Base-by-base conservation (phyloP, 1,140 invertebrate genomes). In the Aphaenogaster ashmeadi region DNA sequence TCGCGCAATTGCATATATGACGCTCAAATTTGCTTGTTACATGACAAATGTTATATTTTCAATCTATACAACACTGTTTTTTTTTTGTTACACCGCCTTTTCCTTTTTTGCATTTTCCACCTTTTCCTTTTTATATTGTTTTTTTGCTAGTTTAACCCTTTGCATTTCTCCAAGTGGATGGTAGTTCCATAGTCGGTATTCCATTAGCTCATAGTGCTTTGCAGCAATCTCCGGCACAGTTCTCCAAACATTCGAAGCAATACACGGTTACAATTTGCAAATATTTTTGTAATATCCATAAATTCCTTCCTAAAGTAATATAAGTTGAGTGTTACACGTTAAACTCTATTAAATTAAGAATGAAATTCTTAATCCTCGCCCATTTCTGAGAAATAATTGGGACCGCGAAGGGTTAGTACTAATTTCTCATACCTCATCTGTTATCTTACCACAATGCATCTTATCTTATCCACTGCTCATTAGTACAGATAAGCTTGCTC, bases 21-120 rank as follows among this genome's bases (percentile, higher is more conserved):
- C 52, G 54, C 18, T 44, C 41, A 36, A 50, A 36, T 83, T 83
- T 74, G 38, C 44, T 60, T 47, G 54, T 60, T 50, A 74, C 41
- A 84, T 72, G 44, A 75, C 41, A 62, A 74, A 84, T 60, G 54
- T 83, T 74, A 83, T 50, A 74, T 50, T 75, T 80, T 67, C 64
- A 54, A 84, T 50, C 66, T 80, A 72, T 60, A 50, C 18, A 18
- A 74, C 27, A 41, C n/a, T 80, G 62, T 80, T 74, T 60, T 81
- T 79, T 44, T 64, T 60, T 54, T 44, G 6, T 38, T 60, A 84
- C 44, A 47, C 15, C 11, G 41, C 54, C 41, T 75, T 74, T 62
- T 75, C 64, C 38, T 60, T 69, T 69, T n/a, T 56, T 56, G 13
- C 11, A n/a, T 27, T 66, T 66, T 79, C 18, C 36, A 41, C 33